phyloP scores from a whole-genome alignment of 2,113 vertebrate genomes.

The Dryoscopus gambensis region DNA sequence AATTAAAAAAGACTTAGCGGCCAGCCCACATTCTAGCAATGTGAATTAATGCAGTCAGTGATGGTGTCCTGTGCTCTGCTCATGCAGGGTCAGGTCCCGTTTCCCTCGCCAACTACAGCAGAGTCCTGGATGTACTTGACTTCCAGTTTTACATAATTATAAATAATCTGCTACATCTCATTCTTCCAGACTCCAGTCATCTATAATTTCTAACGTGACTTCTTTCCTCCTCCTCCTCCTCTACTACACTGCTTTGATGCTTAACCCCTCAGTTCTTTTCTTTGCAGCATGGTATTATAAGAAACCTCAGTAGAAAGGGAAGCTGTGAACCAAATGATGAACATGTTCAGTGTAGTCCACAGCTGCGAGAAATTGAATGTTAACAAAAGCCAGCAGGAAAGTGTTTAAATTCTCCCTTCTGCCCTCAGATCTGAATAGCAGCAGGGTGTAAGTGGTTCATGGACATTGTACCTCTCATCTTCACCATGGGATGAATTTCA shows the following conservation, averaged over 20 bases:
- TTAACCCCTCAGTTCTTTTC: background rate
- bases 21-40: background rate
- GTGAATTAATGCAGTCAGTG: background rate
- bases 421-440: constrained; percentile 23
- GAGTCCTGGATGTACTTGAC: background rate
- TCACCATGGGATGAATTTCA: background rate
- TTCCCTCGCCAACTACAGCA: background rate
- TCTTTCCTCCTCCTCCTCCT: background rate
- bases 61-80: background rate
- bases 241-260: background rate
- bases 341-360: background rate
- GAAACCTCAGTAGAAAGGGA: constrained; percentile 3
- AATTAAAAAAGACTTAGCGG: background rate
- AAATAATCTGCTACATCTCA: constrained; percentile 18
- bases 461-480: background rate
- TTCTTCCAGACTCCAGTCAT: background rate
- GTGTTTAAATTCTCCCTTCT: constrained; percentile 37
- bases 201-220: background rate
- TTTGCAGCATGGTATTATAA: background rate
- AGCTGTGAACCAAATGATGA: constrained; percentile 40
- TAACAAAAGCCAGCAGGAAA: constrained; percentile 38
- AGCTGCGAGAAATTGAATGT: background rate
- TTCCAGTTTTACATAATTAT: constrained; percentile 22
- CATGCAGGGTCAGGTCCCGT: background rate
- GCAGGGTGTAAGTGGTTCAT: background rate